These are phyloP conservation scores for Orcinus orca DNA, from an alignment of 2,113 vertebrate species.

Conservation along the genomic window DNA sequence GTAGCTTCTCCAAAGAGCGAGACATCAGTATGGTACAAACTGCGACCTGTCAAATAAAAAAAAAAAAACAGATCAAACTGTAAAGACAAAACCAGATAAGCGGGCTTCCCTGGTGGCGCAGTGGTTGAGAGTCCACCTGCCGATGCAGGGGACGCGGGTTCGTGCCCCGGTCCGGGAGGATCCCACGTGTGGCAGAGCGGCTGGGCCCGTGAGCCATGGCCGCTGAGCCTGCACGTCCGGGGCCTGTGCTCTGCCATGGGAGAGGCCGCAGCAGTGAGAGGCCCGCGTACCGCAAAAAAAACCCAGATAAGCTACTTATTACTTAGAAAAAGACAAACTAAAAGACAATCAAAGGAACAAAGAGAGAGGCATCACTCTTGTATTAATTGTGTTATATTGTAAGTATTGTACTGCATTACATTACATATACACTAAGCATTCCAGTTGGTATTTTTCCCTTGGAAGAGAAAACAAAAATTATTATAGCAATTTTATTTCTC, in stretches of 20 bases:
- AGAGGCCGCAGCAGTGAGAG: no score
- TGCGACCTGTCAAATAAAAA: conserved; percentile 84
- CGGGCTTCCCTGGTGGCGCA: no score
- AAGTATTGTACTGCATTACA: neutral
- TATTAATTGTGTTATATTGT: neutral
- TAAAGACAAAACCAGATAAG: conserved; percentile 27
- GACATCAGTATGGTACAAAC: conserved; percentile 83
- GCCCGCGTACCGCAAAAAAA: neutral
- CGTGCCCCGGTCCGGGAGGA: no score
- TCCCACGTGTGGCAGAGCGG: no score
- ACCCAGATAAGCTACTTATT: neutral
- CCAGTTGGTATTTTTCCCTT: neutral
- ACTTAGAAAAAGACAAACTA: conserved; percentile 13
- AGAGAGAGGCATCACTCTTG: neutral
- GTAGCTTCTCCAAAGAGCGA: conserved; percentile 89
- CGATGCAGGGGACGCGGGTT: no score
- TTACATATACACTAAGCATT: neutral
- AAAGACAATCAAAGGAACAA: neutral
- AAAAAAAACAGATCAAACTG: conserved; percentile 1
- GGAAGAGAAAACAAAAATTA: neutral
- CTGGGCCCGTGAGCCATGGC: no score
- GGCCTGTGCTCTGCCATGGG: no score
- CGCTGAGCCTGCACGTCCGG: no score
- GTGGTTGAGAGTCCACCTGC: no score
- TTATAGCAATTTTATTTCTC: neutral